Evolutionary conservation across 2,888 invertebrate genomes (phyloP).

Genomic region (Cryptus viduatorius): DNA sequence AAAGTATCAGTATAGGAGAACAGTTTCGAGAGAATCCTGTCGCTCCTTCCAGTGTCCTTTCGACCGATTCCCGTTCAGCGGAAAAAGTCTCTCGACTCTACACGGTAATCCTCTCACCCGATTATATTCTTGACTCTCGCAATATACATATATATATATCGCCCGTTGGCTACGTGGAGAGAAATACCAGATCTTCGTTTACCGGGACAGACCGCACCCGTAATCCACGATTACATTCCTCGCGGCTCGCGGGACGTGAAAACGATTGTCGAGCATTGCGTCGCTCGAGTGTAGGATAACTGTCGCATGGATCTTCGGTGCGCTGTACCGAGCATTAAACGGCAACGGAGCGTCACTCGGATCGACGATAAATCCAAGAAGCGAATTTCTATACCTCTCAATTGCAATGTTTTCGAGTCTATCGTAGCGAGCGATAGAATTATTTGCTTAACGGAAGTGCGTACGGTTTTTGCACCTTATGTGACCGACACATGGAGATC

Average conservation of each 20-base stretch:
- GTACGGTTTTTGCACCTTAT: too few species aligned
- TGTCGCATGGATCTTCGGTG: slow-evolving; percentile 1
- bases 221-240: slow-evolving; percentile 55
- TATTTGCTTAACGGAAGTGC: too few species aligned
- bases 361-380: slow-evolving; percentile 1
- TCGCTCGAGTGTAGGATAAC: slow-evolving; percentile 46
- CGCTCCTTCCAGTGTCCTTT: neutral
- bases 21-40: slow-evolving; percentile 3
- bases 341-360: neutral
- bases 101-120: slow-evolving; percentile 34
- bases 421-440: too few species aligned
- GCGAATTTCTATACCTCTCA: neutral
- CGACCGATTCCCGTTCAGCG: neutral
- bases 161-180: neutral
- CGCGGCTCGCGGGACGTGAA: neutral
- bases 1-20: neutral
- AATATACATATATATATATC: neutral
- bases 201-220: neutral
- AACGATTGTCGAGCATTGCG: slow-evolving; percentile 48
- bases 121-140: slow-evolving; percentile 33
- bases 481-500: too few species aligned
- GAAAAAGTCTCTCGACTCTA: neutral
- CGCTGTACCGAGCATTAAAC: slow-evolving; percentile 6
- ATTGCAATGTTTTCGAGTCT: neutral
- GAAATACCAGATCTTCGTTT: slow-evolving; percentile 3